Conservation (phyloP, 2,113 vertebrate species). For the Daboia siamensis region DNA sequence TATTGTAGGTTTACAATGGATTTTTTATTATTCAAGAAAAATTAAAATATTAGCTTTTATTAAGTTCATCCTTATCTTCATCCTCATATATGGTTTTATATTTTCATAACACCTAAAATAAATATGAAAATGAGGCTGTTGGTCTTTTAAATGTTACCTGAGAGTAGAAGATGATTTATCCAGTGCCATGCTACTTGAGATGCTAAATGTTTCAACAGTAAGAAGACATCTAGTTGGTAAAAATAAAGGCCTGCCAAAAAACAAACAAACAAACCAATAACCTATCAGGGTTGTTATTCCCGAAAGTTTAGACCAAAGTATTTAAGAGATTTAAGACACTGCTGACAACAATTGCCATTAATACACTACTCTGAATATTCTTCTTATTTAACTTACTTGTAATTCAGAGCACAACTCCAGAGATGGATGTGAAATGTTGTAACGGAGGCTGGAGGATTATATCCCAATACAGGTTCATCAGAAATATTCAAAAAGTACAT, state of each 20-base stretch:
- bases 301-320: neutral
- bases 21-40: neutral
- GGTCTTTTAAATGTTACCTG: conserved; percentile 70
- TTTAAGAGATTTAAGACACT: neutral
- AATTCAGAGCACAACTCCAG: conserved; percentile 96
- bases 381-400: conserved; percentile 75
- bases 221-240: conserved; percentile 88
- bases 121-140: neutral
- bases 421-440: conserved; percentile 93
- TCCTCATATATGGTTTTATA: neutral
- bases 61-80: neutral
- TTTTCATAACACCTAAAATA: neutral
- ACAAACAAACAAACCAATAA: neutral
- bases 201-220: conserved; percentile 93
- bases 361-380: neutral
- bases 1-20: neutral
- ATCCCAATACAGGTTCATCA: conserved; percentile 95
- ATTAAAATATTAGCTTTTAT: neutral
- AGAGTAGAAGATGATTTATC: conserved; percentile 92
- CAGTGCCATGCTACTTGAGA: conserved; percentile 90
- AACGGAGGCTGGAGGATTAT: conserved; percentile 87
- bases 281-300: neutral
- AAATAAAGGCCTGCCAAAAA: conserved; percentile 81
- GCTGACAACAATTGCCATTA: neutral
- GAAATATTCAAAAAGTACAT: conserved; percentile 93